Conservation (phyloP, 2,797 vertebrate species). For the Limnodromus scolopaceus region DNA sequence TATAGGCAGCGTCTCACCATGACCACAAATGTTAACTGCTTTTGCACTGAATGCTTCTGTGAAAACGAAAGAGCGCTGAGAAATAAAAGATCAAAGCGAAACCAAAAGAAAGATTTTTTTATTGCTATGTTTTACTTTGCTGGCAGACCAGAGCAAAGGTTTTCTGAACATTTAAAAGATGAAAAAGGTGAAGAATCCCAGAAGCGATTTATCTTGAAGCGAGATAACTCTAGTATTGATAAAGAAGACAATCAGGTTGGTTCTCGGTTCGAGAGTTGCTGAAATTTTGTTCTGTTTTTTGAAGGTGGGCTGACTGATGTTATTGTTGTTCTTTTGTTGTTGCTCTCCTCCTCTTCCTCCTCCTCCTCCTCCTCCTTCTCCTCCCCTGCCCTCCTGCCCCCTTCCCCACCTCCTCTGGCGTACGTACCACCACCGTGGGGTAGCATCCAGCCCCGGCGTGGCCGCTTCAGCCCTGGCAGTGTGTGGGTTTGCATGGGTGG, state of each 20-base stretch:
- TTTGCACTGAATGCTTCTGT: conserved; percentile 64
- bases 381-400: background rate
- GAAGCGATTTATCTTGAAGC: conserved; percentile 94
- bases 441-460: conserved; percentile 23
- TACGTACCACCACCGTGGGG: background rate
- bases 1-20: conserved; percentile 16
- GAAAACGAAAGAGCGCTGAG: conserved; percentile 67
- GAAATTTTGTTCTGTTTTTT: conserved; percentile 77
- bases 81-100: conserved; percentile 51
- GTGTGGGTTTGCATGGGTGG: conserved; percentile 80
- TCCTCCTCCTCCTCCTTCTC: background rate
- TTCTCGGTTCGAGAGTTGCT: conserved; percentile 84
- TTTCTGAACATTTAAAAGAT: conserved; percentile 91
- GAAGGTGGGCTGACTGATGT: conserved; percentile 82
- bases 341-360: conserved; percentile 32
- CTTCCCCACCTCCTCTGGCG: background rate
- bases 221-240: conserved; percentile 93
- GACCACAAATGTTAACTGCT: conserved; percentile 52
- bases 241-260: conserved; percentile 90
- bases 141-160: conserved; percentile 92
- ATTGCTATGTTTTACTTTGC: conserved; percentile 86
- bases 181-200: conserved; percentile 91
- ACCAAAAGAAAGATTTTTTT: conserved; percentile 72
- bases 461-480: conserved; percentile 75
- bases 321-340: conserved; percentile 75